Evolutionary conservation across 1,140 invertebrate genomes (phyloP).

Genomic region (Plectus sambesii): DNA sequence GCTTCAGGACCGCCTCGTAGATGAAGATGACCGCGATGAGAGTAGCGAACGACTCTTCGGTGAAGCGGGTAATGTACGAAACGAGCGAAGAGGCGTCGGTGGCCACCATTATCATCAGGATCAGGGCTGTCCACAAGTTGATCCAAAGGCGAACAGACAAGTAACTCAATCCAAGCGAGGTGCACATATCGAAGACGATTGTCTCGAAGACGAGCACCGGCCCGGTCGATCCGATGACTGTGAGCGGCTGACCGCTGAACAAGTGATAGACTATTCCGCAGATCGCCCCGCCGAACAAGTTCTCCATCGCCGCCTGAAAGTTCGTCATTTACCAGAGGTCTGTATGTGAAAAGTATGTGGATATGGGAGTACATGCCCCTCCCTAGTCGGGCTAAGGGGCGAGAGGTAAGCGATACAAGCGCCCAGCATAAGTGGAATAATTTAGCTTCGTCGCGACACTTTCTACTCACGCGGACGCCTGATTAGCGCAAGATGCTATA

Average conservation of each 20-base stretch:
- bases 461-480: too few relatives aligned
- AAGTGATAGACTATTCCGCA: conserved; percentile 89
- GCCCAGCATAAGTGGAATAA: too few relatives aligned
- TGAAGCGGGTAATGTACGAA: conserved; percentile 97
- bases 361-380: too few relatives aligned
- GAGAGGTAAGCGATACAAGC: too few relatives aligned
- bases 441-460: conserved; percentile 3
- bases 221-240: conserved; percentile 91
- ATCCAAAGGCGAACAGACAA: conserved; percentile 88
- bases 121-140: conserved; percentile 77
- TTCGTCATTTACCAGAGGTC: neutral
- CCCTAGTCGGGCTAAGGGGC: too few relatives aligned
- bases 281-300: conserved; percentile 82
- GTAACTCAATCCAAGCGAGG: conserved; percentile 52
- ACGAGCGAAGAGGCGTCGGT: conserved; percentile 91
- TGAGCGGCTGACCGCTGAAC: conserved; percentile 93
- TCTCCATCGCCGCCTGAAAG: conserved; percentile 80
- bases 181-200: conserved; percentile 87
- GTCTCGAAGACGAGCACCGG: conserved; percentile 96
- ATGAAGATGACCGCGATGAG: conserved; percentile 98
- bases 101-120: conserved; percentile 76
- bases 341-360: too few relatives aligned
- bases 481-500: too few relatives aligned
- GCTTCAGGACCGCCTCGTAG: conserved; percentile 68
- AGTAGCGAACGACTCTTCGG: conserved; percentile 96